These are phyloP conservation scores for Crematogaster levior DNA, from an alignment of 2,888 invertebrate genomes.

Conservation along the genomic window DNA sequence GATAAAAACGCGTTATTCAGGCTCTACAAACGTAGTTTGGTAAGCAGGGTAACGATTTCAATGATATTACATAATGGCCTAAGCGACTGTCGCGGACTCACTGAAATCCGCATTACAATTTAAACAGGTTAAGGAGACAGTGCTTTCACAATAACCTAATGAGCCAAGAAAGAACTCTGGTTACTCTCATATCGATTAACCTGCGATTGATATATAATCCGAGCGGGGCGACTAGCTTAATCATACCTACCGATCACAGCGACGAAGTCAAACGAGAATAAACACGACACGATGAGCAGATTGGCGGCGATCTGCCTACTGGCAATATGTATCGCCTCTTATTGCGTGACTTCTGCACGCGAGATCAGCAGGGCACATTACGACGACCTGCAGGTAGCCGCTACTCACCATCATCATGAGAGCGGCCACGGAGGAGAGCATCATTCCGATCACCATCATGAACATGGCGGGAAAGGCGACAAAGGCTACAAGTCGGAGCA, in stretches of 20 bases:
- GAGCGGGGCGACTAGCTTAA: constrained; percentile 69
- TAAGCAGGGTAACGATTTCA: constrained; percentile 73
- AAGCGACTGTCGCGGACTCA: constrained; percentile 63
- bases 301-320: constrained; percentile 54
- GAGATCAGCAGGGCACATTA: constrained; percentile 86
- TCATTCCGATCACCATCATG: constrained; percentile 69
- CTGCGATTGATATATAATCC: constrained; percentile 81
- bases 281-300: constrained; percentile 59
- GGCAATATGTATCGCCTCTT: constrained; percentile 50
- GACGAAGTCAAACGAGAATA: constrained; percentile 60
- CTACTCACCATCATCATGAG: constrained; percentile 69
- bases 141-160: constrained; percentile 78
- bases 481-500: constrained; percentile 84
- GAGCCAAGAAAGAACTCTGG: constrained; percentile 74
- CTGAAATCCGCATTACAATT: constrained; percentile 73
- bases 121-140: constrained; percentile 82
- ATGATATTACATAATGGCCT: constrained; percentile 74
- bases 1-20: constrained; percentile 56
- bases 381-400: constrained; percentile 73
- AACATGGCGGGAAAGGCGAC: constrained; percentile 86
- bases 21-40: constrained; percentile 64
- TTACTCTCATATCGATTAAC: constrained; percentile 80
- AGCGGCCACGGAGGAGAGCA: constrained; percentile 55
- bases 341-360: constrained; percentile 78
- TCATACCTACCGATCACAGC: constrained; percentile 73